Percentiles rank a stretch among this genome's conserved stretches.
Evolutionary conservation across 2,888 invertebrate genomes (phyloP).

Genomic region (Caenorhabditis sp.): DNA sequence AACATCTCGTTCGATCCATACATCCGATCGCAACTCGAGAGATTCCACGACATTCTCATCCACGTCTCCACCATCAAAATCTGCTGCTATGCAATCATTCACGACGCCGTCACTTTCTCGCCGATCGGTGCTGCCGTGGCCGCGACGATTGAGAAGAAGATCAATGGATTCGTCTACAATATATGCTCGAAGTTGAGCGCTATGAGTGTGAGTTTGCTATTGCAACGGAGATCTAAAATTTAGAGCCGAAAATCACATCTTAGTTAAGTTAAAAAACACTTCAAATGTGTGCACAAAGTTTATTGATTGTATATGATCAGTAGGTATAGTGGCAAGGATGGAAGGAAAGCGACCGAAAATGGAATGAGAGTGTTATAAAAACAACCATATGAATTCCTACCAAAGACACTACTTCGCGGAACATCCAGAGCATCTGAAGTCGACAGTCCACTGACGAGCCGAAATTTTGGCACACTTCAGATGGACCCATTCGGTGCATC

Average conservation of each 20-base stretch:
- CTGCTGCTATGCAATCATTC: conserved; percentile 56
- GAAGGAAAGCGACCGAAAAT: no score
- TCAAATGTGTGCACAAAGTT: no score
- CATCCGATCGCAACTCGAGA: conserved; percentile 57
- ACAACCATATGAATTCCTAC: no score
- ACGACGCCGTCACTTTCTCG: conserved; percentile 54
- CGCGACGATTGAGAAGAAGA: conserved; percentile 54
- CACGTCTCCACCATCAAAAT: conserved; percentile 58
- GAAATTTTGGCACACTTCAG: background rate
- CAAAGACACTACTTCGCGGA: no score
- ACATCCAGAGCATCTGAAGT: conserved; percentile 10
- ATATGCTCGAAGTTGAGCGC: conserved; percentile 52
- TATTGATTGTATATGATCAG: no score
- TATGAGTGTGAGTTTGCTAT: background rate
- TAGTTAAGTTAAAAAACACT: no score
- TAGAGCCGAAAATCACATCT: no score
- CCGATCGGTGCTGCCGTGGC: conserved; percentile 50
- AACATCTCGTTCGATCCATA: conserved; percentile 65
- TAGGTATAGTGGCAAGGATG: no score
- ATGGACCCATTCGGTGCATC: conserved; percentile 7
- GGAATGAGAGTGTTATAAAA: no score
- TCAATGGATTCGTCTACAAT: conserved; percentile 33
- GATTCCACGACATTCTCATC: conserved; percentile 55
- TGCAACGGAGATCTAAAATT: no score
- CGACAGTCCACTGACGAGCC: background rate